Base-by-base conservation (phyloP, 1,140 invertebrate species). In the Akabosia matsudoensis region DNA sequence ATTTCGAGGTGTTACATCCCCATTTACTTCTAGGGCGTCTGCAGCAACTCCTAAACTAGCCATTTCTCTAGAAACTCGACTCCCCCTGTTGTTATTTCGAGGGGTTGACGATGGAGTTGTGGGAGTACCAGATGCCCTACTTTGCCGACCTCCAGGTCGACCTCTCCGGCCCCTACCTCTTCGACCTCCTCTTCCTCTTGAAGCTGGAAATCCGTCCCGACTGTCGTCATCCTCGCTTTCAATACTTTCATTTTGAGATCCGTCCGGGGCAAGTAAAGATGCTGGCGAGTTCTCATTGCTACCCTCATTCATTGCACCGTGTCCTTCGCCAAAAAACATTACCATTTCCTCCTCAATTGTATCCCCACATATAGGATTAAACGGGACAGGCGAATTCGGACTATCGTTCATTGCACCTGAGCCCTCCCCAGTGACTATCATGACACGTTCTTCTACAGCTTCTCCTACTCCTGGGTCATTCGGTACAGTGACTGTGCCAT, bases 361-460 rank as follows among this genome's bases (percentile, higher is more conserved):
- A 82, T 92, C 91, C 33, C 90, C 88, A 77, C 91, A 86, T 45
- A 88, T 87, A 0, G 82, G 79, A 75, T 77, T 74, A 84, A 83
- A 78, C 3, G 61, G 30, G 4, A 31, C 61, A 56, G 54, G 54
- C 7, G 37, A 18, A 34, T 54, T 73, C 22, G 26, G 61, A 14
- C 89, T 90, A 30, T 89, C 86, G 82, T 90, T 92, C n/a, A 90
- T 89, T 30, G 83, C 85, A 18, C 92, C 92, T 54, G 86, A 87
- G 75, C 92, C 92, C 82, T 90, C 88, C 1, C 92, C 92, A 79
- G 87, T 88, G 81, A 93, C 87, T 82, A 88, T 88, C 86, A 92
- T 88, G 0, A 92, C 86, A 2, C 89, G 89, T 83, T 93, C 91
- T 83, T 89, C 89, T 70, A 93, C 90, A 76, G 88, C 88, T 82